These are phyloP conservation scores for Plagodis dolabraria DNA, from an alignment of 2,888 invertebrate genomes.

Conservation along the genomic window DNA sequence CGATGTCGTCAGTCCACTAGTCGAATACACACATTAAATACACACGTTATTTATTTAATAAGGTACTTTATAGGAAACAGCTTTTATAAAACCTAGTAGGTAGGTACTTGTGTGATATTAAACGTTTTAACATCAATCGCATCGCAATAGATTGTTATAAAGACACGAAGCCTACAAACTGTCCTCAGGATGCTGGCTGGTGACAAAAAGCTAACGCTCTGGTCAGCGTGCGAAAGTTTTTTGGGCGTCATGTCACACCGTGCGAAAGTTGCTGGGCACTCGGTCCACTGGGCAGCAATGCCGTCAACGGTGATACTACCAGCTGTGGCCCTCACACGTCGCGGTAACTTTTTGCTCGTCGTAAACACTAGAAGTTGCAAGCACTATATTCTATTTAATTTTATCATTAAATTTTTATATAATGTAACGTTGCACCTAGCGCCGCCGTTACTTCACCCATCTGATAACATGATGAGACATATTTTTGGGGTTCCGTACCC, in stretches of 20 bases:
- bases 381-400: not conserved
- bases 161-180: slow-evolving; percentile 38
- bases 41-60: too few species aligned
- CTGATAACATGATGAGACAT: too few species aligned
- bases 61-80: too few species aligned
- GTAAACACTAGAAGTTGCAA: not conserved
- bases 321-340: slow-evolving; percentile 26
- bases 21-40: too few species aligned
- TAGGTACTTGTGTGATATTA: too few species aligned
- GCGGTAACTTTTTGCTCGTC: slow-evolving; percentile 14
- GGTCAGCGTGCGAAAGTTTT: slow-evolving; percentile 45
- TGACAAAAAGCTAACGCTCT: slow-evolving; percentile 43
- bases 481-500: too few species aligned
- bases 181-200: slow-evolving; percentile 35
- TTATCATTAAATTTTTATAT: too few species aligned
- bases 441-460: too few species aligned
- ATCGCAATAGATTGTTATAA: not conserved
- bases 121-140: too few species aligned
- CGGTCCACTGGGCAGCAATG: slow-evolving; percentile 68
- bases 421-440: too few species aligned
- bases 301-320: slow-evolving; percentile 31
- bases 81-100: too few species aligned
- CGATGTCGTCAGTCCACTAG: too few species aligned
- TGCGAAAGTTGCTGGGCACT: slow-evolving; percentile 49
- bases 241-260: slow-evolving; percentile 43